Base-by-base conservation (phyloP, 1,140 invertebrate genomes). In the Caenorhabditis tropicalis region DNA sequence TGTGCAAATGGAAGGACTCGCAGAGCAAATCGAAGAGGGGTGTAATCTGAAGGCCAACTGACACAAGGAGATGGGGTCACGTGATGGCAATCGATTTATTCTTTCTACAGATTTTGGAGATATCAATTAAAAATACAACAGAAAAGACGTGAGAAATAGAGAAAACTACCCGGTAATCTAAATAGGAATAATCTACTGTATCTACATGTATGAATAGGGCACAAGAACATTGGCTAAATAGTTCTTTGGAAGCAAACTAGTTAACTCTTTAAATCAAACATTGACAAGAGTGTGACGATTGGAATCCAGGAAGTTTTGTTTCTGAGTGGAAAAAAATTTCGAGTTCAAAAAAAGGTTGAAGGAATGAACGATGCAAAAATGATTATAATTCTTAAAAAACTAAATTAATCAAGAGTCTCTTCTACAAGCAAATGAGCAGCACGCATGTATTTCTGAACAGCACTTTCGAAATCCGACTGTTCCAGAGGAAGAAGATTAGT, bases 31-130 rank as follows among this genome's bases (percentile, higher is more conserved):
- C 5, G 53, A 27, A 27, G 53, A 6, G 49, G 58, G 53, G 58
- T 74, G 65, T 74, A 74, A 74, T 74, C 65, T 39, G 36, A 43
- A 74, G 65, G 65, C n/a, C 65, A 74, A 74, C 65, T 74, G 65
- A 74, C 65, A 74, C 65, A 19, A 12, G 24, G 21, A 74, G 58
- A 65, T 65, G 58, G 65, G 65, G 36, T 74, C 65, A 74, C 65
- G 65, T 74, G 65, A 36, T 31, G 21, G 56, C 56, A 29, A 65
- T 74, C 65, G 65, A 43, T 74, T 74, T 46, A 74, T 74, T 74
- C 21, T 74, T 43, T 36, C 12, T 33, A 24, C n/a, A 74, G 36
- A 74, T 74, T 74, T n/a, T 74, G 36, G 36, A 74, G 36, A 43
- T 65, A 65, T 19, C 58, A 31, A 65, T 1, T 36, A 70, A 4